Evolutionary conservation across 92 coral and sea anemone genomes (phyloP).

Genomic region (Blastomussa wellsi): DNA sequence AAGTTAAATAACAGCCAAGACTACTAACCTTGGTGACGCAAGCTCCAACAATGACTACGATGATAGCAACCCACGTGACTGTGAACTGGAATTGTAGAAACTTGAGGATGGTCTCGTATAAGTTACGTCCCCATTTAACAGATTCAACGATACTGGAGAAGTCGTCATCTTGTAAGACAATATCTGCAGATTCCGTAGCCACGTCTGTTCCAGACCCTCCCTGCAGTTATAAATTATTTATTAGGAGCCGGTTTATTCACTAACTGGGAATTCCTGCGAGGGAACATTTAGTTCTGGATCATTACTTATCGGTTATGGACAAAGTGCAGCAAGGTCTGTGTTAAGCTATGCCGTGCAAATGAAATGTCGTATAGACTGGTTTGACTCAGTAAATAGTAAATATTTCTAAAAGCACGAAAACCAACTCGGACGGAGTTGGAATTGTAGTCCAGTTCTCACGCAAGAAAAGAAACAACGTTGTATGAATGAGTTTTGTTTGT

Average conservation of each 20-base stretch:
- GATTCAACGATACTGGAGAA: constrained; percentile 71
- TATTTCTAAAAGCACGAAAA: too few species aligned
- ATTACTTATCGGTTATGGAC: too few species aligned
- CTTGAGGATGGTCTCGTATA: constrained; percentile 84
- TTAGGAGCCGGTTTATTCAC: not conserved
- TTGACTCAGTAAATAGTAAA: too few species aligned
- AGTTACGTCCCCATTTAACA: constrained; percentile 82
- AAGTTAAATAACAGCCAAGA: not conserved
- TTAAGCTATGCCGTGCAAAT: too few species aligned
- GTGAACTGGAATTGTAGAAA: constrained; percentile 89
- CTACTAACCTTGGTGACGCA: constrained; percentile 48
- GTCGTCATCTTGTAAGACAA: constrained; percentile 74
- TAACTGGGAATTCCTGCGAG: too few species aligned
- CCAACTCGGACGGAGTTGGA: too few species aligned
- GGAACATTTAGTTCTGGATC: too few species aligned
- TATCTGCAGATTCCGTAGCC: constrained; percentile 81
- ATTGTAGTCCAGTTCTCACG: too few species aligned
- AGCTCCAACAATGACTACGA: constrained; percentile 75
- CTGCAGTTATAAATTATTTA: constrained; percentile 23
- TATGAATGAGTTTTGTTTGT: too few species aligned
- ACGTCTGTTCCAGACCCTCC: constrained; percentile 82
- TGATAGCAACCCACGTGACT: constrained; percentile 83
- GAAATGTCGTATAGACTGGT: too few species aligned
- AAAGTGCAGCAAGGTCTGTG: too few species aligned
- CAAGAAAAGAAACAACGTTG: too few species aligned